Conservation (phyloP, 2,888 invertebrate genomes). For the Drosophila multiciliata region DNA sequence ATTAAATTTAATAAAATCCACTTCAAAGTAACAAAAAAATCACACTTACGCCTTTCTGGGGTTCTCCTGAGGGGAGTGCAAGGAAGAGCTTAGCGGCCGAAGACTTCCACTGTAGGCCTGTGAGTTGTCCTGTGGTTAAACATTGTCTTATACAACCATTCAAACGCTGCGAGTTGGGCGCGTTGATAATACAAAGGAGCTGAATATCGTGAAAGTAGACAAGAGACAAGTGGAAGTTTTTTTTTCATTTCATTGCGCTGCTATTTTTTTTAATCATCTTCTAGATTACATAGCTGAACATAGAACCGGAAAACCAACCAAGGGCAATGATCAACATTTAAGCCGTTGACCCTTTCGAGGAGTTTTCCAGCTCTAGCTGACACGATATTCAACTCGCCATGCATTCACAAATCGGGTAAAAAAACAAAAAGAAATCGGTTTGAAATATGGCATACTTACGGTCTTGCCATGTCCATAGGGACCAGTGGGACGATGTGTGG, state of each 20-base stretch:
- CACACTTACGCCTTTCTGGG: slow-evolving; percentile 87
- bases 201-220: slow-evolving; percentile 84
- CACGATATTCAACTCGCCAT: slow-evolving; percentile 85
- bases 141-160: slow-evolving; percentile 86
- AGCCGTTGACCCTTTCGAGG: neutral
- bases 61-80: slow-evolving; percentile 86
- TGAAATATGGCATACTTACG: slow-evolving; percentile 73
- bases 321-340: slow-evolving; percentile 4
- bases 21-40: neutral
- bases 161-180: slow-evolving; percentile 85
- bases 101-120: slow-evolving; percentile 85
- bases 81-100: slow-evolving; percentile 87
- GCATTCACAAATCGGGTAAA: slow-evolving; percentile 67
- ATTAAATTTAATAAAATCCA: neutral
- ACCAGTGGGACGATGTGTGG: slow-evolving; percentile 86
- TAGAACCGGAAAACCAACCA: slow-evolving; percentile 41
- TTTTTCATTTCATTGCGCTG: slow-evolving; percentile 38
- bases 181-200: slow-evolving; percentile 86
- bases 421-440: neutral
- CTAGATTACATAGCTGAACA: slow-evolving; percentile 38
- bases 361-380: slow-evolving; percentile 62
- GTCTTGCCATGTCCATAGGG: slow-evolving; percentile 85
- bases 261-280: slow-evolving; percentile 35
- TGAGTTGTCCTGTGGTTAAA: slow-evolving; percentile 85
- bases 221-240: slow-evolving; percentile 63